Evolutionary conservation across 1,140 invertebrate species (phyloP).

Genomic region (Leptinotarsa texana): DNA sequence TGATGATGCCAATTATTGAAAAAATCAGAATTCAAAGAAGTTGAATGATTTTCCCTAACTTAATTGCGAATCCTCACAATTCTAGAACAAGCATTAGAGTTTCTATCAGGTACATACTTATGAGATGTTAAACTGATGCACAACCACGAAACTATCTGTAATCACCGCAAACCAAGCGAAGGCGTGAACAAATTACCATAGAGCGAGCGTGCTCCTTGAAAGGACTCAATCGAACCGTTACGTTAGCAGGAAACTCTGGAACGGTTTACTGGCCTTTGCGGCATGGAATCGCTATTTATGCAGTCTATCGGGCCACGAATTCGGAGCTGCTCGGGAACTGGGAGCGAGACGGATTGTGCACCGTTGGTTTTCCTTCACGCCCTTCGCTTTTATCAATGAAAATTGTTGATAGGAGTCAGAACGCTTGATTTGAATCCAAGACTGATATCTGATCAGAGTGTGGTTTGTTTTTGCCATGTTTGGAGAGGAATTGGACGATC

Average conservation of each 20-base stretch:
- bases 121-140: too few species aligned
- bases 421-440: not conserved
- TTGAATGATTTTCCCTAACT: too few species aligned
- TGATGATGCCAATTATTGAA: too few species aligned
- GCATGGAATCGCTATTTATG: not conserved
- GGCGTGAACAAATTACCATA: slow-evolving; percentile 2
- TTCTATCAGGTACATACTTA: too few species aligned
- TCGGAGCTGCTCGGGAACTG: not conserved
- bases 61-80: too few species aligned
- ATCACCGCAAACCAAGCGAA: not conserved
- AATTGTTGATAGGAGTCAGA: not conserved
- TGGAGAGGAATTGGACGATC: too few species aligned
- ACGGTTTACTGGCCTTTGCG: slow-evolving; percentile 2
- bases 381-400: not conserved
- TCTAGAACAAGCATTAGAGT: too few species aligned
- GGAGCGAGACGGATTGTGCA: not conserved
- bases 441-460: too few species aligned
- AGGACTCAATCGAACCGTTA: not conserved
- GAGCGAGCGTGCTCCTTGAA: not conserved
- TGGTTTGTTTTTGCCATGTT: too few species aligned
- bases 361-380: slow-evolving; percentile 7
- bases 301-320: not conserved
- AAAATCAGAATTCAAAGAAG: too few species aligned
- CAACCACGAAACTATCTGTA: not conserved
- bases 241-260: not conserved